Base-by-base conservation (phyloP, 2,888 invertebrate genomes). In the Pimpla rufipes region DNA sequence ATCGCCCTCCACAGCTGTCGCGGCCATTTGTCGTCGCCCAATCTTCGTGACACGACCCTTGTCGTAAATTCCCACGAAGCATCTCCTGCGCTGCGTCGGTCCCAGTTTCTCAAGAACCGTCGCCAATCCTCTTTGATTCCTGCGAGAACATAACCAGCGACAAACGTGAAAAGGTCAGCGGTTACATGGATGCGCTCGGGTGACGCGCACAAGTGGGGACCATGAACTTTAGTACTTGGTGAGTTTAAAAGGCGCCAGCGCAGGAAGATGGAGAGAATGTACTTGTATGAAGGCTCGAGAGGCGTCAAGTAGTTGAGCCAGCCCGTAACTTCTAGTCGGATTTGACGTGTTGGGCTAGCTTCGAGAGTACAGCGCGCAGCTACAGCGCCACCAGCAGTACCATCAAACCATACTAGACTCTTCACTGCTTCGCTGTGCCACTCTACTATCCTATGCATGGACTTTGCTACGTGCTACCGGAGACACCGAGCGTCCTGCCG, bases 371-470 rank as follows among this genome's bases (percentile, higher is more conserved):
- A 85, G 80, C 70, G 75, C 47, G 62, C 47, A 7, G 13, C 42
- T 11, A 13, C 42, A 13, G 6, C 29, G 2, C n/a, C 57, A 35
- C n/a, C n/a, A 35, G 35, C 57, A 59, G 57, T 59, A 29, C 52
- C 79, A 66, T 73, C 59, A 84, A 73, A 81, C 84, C 59, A 82
- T 83, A 85, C 82, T 55, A 73, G 57, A 40, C 80, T 67, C 70
- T 75, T 80, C 67, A 81, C 71, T 62, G 70, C 79, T 73, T 77
- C 82, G 50, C 73, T n/a, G 5, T 76, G 82, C 76, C 82, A 75
- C 84, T 79, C 89, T 88, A 88, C 90, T 91, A 91, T 88, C 86
- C 87, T 89, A 90, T 90, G 90, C 90, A 90, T 90, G 89, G 90
- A 90, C 88, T 85, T 86, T 84, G 82, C 74, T 76, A 81, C 85